A percentile compares a stretch with the other conserved stretches of the same genome.
Conservation (phyloP, 1,140 invertebrate species). For the Leptinotarsa lineolata region DNA sequence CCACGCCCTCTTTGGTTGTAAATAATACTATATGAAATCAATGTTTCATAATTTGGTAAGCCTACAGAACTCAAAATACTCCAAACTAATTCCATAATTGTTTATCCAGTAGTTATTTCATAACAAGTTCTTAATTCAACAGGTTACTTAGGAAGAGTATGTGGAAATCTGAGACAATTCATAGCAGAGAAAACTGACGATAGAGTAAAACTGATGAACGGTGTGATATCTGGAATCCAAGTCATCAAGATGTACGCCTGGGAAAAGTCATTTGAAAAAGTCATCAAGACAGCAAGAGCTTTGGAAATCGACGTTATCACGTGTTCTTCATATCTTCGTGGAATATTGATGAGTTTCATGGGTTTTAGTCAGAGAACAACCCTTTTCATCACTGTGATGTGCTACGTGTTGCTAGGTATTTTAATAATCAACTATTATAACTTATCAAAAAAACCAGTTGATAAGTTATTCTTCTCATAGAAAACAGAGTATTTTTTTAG, state of each 20-base stretch:
- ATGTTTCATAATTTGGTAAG: too few species aligned
- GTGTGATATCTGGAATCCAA: conserved; percentile 73
- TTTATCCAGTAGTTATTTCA: background rate
- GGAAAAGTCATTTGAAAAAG: conserved; percentile 70
- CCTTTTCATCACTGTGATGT: conserved; percentile 73
- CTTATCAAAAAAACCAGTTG: too few species aligned
- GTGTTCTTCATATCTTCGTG: conserved; percentile 72
- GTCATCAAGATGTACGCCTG: conserved; percentile 84
- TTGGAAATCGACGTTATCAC: conserved; percentile 71
- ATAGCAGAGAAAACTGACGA: conserved; percentile 71
- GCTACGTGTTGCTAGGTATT: conserved; percentile 65
- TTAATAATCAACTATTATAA: too few species aligned
- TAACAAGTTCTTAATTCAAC: conserved; percentile 25
- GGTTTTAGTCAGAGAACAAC: conserved; percentile 74
- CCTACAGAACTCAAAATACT: too few species aligned
- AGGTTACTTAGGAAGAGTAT: conserved; percentile 61
- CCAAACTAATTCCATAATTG: too few species aligned
- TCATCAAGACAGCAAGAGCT: conserved; percentile 61
- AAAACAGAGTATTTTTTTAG: too few species aligned
- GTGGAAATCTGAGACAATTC: conserved; percentile 60
- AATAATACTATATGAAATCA: too few species aligned
- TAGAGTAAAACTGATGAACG: conserved; percentile 79
- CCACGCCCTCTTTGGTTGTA: too few species aligned
- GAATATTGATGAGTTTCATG: conserved; percentile 70
- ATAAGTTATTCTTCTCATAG: too few species aligned